Conservation (phyloP, 2,888 invertebrate species). For the Argyresthia albistria region DNA sequence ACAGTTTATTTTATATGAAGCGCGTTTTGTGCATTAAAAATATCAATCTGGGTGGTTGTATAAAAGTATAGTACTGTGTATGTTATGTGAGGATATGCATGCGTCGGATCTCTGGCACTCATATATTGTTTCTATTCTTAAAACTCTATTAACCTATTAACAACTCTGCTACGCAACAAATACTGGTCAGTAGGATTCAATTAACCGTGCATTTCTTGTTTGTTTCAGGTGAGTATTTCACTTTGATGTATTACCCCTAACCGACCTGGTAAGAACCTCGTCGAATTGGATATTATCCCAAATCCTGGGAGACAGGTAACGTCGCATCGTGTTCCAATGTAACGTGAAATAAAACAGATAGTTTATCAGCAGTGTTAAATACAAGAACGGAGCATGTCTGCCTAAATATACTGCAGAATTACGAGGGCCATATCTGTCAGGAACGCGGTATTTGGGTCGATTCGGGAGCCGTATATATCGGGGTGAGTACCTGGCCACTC, state of each 20-base stretch:
- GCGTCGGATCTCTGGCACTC: not conserved
- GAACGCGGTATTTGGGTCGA: conserved; percentile 17
- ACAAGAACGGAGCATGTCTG: conserved; percentile 10
- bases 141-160: no score
- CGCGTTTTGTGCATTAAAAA: no score
- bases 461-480: conserved; percentile 13
- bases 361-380: not conserved
- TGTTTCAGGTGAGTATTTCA: no score
- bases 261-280: not conserved
- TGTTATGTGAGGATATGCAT: not conserved
- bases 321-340: not conserved
- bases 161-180: no score
- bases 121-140: no score
- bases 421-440: conserved; percentile 22
- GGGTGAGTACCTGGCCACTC: conserved; percentile 5
- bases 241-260: no score
- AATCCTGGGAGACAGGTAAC: not conserved
- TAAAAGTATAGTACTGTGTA: not conserved
- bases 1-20: no score
- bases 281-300: not conserved
- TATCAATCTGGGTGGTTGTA: no score
- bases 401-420: conserved; percentile 26
- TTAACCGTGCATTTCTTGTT: no score
- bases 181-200: no score
- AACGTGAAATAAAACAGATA: not conserved